These are phyloP conservation scores for Lagopus leucura DNA, from an alignment of 2,113 vertebrate species.

Conservation along the genomic window DNA sequence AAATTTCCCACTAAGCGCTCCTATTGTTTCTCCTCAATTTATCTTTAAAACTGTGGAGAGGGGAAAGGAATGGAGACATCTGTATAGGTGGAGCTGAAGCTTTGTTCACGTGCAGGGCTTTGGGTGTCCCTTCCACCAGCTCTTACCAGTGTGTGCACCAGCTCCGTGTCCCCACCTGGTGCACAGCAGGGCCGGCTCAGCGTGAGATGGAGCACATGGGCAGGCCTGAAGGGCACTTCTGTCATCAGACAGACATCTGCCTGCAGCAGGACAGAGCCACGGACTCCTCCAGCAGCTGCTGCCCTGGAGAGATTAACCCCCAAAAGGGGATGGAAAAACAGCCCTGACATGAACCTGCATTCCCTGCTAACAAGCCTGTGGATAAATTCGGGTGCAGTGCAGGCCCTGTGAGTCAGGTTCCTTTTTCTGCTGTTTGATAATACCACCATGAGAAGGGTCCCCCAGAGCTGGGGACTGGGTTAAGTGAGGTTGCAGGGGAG, in stretches of 20 bases:
- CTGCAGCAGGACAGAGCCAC: neutral
- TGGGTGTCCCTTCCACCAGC: neutral
- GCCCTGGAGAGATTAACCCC: neutral
- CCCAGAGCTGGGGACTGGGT: neutral
- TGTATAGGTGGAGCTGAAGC: neutral
- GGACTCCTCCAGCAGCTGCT: neutral
- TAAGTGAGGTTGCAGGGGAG: neutral
- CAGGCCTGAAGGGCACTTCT: neutral
- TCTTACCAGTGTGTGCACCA: neutral
- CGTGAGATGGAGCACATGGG: neutral
- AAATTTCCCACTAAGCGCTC: neutral
- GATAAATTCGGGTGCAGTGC: neutral
- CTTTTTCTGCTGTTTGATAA: neutral
- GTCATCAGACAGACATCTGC: constrained; percentile 20
- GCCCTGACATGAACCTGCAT: neutral
- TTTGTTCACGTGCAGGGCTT: neutral
- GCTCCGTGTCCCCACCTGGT: fast-evolving
- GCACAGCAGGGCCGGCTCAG: neutral
- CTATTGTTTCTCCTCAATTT: neutral
- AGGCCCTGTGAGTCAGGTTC: neutral
- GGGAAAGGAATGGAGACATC: neutral
- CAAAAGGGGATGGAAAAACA: constrained; percentile 21
- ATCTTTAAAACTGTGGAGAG: fast-evolving
- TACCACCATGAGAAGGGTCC: neutral
- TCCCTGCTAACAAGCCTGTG: neutral